Evolutionary conservation across 2,113 vertebrate species (phyloP), one percentile per base, ranked within the genome.

Genomic region (Tachuris rubrigastra): DNA sequence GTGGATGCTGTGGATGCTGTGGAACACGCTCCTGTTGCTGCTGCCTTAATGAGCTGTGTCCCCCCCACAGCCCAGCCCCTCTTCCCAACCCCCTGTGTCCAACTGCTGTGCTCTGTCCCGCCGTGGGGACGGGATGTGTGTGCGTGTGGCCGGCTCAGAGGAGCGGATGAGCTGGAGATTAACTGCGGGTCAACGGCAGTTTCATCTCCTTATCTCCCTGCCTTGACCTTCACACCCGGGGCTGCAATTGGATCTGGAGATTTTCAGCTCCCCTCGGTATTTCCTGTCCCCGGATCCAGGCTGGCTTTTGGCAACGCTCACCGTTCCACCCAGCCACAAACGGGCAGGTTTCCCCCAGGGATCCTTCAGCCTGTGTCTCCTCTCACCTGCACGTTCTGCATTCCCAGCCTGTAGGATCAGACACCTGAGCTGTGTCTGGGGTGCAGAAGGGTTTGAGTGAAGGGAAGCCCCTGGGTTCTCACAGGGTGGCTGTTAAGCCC

Each of bases 61-160:
- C 25, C 3, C 18, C 49, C 80, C 56, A 82, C 68, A 65, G 75
- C 53, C 55, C 91, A 28, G 76, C 79, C 67, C n/a, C 78, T 17
- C 19, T 14, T 47, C 15, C 50, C 17, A 0, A 8, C 47, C 5
- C 24, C 24, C 27, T 25, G 12, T 12, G 44, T 8, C 50, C 69
- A 67, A 52, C 68, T 62, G 0, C 0, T 6, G 23, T 9, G 22
- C 23, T 37, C 1, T 23, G 31, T 62, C 50, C 41, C 9, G 55
- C 22, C 12, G 3, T 24, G 47, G 47, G 6, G 46, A 5, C 21
- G 68, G 80, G 73, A 6, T 33, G 47, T 27, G 31, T 7, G 69
- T 33, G 28, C 46, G 0, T 0, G 6, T 8, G 23, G 10, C 31
- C 0, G 0, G 67, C 47, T 53, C 78, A 7, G 71, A 17, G 1